Evolutionary conservation across 2,113 vertebrate species (phyloP).

Genomic region (Girardinichthys multiradiatus): DNA sequence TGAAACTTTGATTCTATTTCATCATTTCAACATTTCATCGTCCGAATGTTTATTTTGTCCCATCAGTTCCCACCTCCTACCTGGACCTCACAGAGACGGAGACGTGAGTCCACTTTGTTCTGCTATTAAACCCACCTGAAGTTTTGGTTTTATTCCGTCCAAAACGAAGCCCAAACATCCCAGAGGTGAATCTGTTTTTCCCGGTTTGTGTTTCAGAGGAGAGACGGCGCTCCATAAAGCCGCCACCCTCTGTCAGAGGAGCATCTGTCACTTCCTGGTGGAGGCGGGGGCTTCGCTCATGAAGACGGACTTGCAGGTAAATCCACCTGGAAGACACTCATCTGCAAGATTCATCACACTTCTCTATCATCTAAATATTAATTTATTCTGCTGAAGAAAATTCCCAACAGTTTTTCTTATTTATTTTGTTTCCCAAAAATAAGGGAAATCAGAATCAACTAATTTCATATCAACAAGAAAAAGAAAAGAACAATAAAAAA

Average conservation of each 20-base stretch:
- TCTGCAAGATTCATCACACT: background rate
- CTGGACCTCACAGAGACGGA: conserved; percentile 87
- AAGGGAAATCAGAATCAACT: too few species aligned
- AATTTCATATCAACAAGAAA: too few species aligned
- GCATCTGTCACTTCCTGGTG: conserved; percentile 93
- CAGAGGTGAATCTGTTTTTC: background rate
- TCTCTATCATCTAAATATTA: background rate
- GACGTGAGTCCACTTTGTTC: conserved; percentile 83
- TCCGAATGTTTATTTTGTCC: background rate
- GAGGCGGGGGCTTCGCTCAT: conserved; percentile 93
- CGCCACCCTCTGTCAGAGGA: conserved; percentile 87
- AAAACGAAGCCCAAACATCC: background rate
- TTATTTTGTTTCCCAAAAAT: too few species aligned
- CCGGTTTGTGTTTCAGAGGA: conserved; percentile 77
- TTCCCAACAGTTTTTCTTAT: too few species aligned
- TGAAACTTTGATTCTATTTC: too few species aligned
- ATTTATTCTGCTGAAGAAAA: background rate
- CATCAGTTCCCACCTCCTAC: conserved; percentile 86
- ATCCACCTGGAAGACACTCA: background rate
- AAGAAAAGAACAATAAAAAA: too few species aligned
- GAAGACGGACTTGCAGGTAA: conserved; percentile 94
- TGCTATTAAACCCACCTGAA: background rate
- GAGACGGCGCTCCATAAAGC: conserved; percentile 93
- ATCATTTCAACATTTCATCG: too few species aligned
- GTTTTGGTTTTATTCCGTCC: background rate